Evolutionary conservation across 2,797 vertebrate species (phyloP), one percentile per base, ranked within the genome.

Genomic region (Kryptopterus vitreolus): DNA sequence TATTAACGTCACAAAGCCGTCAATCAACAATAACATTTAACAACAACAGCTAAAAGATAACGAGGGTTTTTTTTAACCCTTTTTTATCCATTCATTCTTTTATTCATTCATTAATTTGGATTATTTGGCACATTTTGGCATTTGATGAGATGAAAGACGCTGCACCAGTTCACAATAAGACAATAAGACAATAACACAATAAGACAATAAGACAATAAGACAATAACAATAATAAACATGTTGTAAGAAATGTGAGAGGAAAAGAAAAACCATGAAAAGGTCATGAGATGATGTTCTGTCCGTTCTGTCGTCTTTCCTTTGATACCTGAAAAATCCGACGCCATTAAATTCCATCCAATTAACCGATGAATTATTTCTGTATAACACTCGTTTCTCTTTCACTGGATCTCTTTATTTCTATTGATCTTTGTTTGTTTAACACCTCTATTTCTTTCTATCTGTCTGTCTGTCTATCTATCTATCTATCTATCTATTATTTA

Each of bases 241-340:
- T 26, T 73, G 57, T 75, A 61, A 38, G 18, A 48, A 48, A 31
- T 76, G 38, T 31, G 18, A 50, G 58, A 24, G 58, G 22, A 76
- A 50, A n/a, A n/a, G n/a, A 62, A 63, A 76, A 48, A 63, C 50
- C 26, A 76, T 62, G 58, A 76, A 76, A 63, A 76, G 74, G 74
- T 76, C 58, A 63, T 62, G 43, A 20, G 46, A 50, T 76, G 62
- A 50, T 22, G 62, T 33, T 63, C 43, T 50, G 74, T 62, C 74
- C 50, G 74, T 26, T 33, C 16, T 50, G 58, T 62, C 74, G 33
- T 61, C 74, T 63, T 76, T 18, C 18, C 50, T 76, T 62, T 76
- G 43, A 62, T 26, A 76, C 26, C 55, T 48, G 26, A 38, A 33
- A 13, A n/a, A 12, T n/a, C 74, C 74, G 50, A 76, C 16, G 62